Evolutionary conservation across 2,888 invertebrate genomes (phyloP).

Genomic region (Cosmopolites sordidus): DNA sequence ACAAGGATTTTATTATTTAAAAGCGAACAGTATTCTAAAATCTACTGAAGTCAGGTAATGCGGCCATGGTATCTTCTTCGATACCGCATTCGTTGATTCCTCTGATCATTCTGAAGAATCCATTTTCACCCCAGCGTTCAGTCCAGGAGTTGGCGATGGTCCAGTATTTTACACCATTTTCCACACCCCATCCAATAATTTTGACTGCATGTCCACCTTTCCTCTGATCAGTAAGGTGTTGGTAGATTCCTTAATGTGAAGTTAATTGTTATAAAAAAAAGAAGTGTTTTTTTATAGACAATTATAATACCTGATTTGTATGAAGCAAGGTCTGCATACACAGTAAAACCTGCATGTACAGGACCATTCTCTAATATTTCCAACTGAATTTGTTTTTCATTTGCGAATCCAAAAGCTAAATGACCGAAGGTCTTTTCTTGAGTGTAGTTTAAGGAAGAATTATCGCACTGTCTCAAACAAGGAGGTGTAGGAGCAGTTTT

Average conservation of each 20-base stretch:
- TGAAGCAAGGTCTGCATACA: no score
- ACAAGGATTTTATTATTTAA: no score
- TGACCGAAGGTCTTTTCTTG: constrained; percentile 13
- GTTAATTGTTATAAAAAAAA: neutral
- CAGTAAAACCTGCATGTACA: constrained; percentile 79
- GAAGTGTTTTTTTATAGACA: no score
- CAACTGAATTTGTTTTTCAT: constrained; percentile 60
- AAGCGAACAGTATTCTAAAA: no score
- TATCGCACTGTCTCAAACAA: constrained; percentile 19
- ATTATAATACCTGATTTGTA: no score
- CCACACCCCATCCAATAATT: no score
- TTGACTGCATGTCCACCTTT: constrained; percentile 84
- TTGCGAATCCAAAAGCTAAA: neutral
- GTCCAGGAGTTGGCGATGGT: no score
- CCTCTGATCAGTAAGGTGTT: constrained; percentile 64
- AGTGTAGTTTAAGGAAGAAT: constrained; percentile 4
- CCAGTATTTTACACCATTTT: no score
- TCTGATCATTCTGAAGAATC: no score
- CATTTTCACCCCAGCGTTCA: no score
- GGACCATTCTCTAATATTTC: constrained; percentile 82
- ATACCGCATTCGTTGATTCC: constrained; percentile 85
- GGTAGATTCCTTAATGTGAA: constrained; percentile 57
- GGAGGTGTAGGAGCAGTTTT: constrained; percentile 21
- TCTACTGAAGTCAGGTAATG: no score
- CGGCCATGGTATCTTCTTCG: constrained; percentile 68